Evolutionary conservation across 2,113 vertebrate species (phyloP).

Genomic region (Barnardius zonarius): DNA sequence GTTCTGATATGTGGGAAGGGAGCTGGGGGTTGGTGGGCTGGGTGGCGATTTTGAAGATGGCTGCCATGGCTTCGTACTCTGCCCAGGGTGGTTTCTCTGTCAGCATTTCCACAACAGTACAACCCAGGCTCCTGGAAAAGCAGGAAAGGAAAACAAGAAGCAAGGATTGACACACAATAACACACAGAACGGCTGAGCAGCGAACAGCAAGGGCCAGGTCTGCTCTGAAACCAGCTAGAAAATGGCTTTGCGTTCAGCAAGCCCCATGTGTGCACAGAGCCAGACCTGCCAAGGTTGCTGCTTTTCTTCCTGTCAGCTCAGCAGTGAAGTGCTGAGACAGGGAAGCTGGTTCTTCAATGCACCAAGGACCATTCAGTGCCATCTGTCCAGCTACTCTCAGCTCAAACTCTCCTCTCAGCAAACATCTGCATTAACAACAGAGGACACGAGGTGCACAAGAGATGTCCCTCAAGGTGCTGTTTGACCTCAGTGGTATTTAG

Average conservation of each 20-base stretch:
- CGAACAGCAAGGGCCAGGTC: neutral
- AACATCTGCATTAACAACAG: neutral
- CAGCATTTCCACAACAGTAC: constrained; percentile 96
- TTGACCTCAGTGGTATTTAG: neutral
- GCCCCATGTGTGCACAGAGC: neutral
- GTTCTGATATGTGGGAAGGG: constrained; percentile 88
- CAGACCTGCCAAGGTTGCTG: neutral
- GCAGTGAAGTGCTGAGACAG: neutral
- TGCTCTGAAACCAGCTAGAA: neutral
- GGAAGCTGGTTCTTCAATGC: neutral
- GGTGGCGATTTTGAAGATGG: constrained; percentile 97
- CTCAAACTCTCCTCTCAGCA: neutral
- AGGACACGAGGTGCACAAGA: neutral
- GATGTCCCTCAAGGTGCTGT: accelerated
- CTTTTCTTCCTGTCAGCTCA: neutral
- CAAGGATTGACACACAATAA: neutral
- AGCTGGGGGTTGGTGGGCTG: constrained; percentile 93
- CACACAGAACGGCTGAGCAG: neutral
- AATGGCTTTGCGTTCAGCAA: neutral
- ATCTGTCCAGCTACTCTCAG: neutral
- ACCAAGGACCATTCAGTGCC: neutral
- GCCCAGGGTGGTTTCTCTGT: constrained; percentile 97
- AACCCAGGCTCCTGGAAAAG: constrained; percentile 87
- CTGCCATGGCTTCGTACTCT: constrained; percentile 95
- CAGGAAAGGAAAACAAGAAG: neutral